Conservation (phyloP, 2,797 vertebrate genomes). For the Hydrocynus forskahlii region DNA sequence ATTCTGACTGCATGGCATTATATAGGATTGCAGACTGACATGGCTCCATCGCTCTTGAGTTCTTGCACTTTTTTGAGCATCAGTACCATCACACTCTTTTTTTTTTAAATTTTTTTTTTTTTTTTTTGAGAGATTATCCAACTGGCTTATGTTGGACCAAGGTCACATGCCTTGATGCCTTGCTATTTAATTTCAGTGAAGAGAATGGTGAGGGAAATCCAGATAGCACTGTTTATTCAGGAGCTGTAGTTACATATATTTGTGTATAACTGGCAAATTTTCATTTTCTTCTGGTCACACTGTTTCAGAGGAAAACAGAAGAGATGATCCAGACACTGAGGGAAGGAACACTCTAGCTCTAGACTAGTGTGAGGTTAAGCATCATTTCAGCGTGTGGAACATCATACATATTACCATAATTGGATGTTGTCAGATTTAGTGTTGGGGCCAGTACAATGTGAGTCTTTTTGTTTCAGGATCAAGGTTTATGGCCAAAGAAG, state of each 20-base stretch:
- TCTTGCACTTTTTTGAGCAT: conserved; percentile 84
- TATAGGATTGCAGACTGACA: conserved; percentile 85
- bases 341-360: conserved; percentile 3
- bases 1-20: conserved; percentile 91
- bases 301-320: conserved; percentile 44
- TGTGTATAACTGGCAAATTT: conserved; percentile 12
- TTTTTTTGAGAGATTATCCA: conserved; percentile 61
- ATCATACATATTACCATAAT: conserved; percentile 20
- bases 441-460: conserved; percentile 52
- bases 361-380: conserved; percentile 10
- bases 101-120: conserved; percentile 60
- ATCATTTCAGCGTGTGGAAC: not conserved
- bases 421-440: conserved; percentile 46
- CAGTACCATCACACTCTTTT: conserved; percentile 80
- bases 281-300: conserved; percentile 50
- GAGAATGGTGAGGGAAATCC: conserved; percentile 50
- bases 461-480: conserved; percentile 50
- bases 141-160: conserved; percentile 63
- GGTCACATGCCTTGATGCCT: conserved; percentile 56
- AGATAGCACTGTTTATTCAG: conserved; percentile 42
- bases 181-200: conserved; percentile 57
- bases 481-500: conserved; percentile 61
- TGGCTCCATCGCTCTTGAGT: conserved; percentile 81
- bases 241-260: conserved; percentile 39
- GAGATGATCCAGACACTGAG: not conserved